Evolutionary conservation across 2,113 vertebrate genomes (phyloP), one percentile per base, ranked within the genome.

Genomic region (Petaurus breviceps): DNA sequence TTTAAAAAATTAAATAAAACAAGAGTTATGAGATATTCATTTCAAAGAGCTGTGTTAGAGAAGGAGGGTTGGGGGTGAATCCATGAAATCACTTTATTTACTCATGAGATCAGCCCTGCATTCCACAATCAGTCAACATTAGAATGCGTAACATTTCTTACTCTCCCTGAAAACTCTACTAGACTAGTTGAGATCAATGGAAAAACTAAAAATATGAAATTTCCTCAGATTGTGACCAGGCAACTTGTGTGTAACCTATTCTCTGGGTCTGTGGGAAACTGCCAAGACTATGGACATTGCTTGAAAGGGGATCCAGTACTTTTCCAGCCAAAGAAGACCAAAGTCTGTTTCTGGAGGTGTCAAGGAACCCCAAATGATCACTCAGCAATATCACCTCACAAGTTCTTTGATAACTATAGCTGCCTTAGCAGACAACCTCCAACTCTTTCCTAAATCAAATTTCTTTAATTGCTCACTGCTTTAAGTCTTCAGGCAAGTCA

Each of bases 401-500:
- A 28, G 47, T 93, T 10, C 68, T 96, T 92, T 61, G 90, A 51
- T 46, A 96, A 95, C 31, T 52, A 2, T n/a, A 95, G 53, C 57
- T 94, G 55, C 23, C 23, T 77, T 92, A 89, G 23, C 95, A 53
- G 93, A 46, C 92, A 92, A 68, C 22, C 47, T 55, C 55, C 54
- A 96, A 92, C 47, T 95, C 51, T 49, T 91, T 95, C 52, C 28
- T 95, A 93, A 95, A 95, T 95, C 25, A 84, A 93, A 93, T 94
- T 97, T 96, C 92, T 95, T 96, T 95, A 98, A 97, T 98, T 96
- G 96, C 93, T 51, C 12, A 16, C 55, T 96, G 68, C 91, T 96
- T 96, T 98, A 96, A 49, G 95, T 97, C 96, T 98, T 98, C 94
- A 98, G 95, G 96, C 52, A 92, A 77, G 95, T 91, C 47, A 0